These are phyloP conservation scores for Mustelus asterias DNA, from an alignment of 2,113 vertebrate genomes.

Conservation along the genomic window DNA sequence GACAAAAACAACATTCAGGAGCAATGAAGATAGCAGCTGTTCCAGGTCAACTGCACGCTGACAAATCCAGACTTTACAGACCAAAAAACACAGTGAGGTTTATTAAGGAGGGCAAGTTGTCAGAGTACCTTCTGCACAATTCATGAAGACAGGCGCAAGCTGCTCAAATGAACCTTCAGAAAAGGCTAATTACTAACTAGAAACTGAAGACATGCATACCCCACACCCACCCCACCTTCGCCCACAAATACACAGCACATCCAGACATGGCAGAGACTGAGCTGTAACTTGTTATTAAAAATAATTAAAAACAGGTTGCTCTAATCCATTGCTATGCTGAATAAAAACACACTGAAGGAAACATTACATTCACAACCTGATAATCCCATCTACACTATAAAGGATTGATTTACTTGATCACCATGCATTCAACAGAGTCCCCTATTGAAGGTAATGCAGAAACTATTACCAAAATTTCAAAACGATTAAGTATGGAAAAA, in stretches of 20 bases:
- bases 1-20: background rate
- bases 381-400: background rate
- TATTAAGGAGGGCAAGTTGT: background rate
- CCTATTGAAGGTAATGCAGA: background rate
- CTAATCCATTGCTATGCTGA: background rate
- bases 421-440: background rate
- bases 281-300: background rate
- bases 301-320: background rate
- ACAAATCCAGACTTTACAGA: slow-evolving; percentile 6
- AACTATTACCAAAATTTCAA: background rate
- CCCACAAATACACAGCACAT: background rate
- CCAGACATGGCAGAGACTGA: background rate
- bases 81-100: background rate
- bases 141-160: background rate
- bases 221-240: background rate
- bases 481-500: background rate
- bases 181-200: slow-evolving; percentile 21
- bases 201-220: background rate
- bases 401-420: background rate
- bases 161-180: background rate
- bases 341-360: background rate
- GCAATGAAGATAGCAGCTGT: background rate
- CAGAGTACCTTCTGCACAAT: background rate
- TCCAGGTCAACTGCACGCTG: background rate
- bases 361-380: background rate